phyloP scores from a whole-genome alignment of 2,888 invertebrate species.

The Lucinisca nassula region DNA sequence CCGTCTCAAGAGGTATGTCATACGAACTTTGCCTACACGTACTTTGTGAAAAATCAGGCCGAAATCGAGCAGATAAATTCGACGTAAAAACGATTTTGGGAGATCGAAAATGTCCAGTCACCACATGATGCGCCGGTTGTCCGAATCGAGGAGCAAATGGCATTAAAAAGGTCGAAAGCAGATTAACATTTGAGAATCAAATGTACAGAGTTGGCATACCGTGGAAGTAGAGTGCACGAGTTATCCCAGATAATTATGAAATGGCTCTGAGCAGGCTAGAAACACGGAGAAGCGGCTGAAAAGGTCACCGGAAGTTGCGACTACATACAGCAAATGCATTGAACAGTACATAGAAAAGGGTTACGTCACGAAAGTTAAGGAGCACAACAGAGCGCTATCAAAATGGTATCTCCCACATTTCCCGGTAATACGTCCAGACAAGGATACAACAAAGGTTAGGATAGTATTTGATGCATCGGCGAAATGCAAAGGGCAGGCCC shows the following conservation, averaged over 20 bases:
- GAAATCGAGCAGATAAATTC: too few relatives aligned
- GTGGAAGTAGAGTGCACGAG: slow-evolving; percentile 19
- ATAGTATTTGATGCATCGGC: slow-evolving; percentile 62
- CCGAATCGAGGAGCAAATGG: background rate
- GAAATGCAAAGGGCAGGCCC: slow-evolving; percentile 21
- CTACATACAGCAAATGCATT: slow-evolving; percentile 28
- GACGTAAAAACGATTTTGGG: too few relatives aligned
- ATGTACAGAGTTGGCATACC: slow-evolving; percentile 29
- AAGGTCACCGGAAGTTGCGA: slow-evolving; percentile 27
- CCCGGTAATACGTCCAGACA: background rate
- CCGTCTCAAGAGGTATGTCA: too few relatives aligned
- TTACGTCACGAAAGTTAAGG: slow-evolving; percentile 37
- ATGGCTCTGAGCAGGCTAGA: slow-evolving; percentile 30
- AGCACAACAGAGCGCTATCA: background rate
- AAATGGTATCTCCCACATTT: slow-evolving; percentile 28
- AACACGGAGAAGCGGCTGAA: slow-evolving; percentile 35
- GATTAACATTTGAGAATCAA: background rate
- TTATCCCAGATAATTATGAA: slow-evolving; percentile 27
- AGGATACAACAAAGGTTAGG: slow-evolving; percentile 41
- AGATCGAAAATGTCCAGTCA: too few relatives aligned
- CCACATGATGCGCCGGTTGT: too few relatives aligned
- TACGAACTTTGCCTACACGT: too few relatives aligned
- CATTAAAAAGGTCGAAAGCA: background rate
- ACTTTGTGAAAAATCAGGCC: too few relatives aligned
- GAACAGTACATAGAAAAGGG: slow-evolving; percentile 45